Conservation (phyloP, 2,888 invertebrate species). For the Eubasilissa splendida region DNA sequence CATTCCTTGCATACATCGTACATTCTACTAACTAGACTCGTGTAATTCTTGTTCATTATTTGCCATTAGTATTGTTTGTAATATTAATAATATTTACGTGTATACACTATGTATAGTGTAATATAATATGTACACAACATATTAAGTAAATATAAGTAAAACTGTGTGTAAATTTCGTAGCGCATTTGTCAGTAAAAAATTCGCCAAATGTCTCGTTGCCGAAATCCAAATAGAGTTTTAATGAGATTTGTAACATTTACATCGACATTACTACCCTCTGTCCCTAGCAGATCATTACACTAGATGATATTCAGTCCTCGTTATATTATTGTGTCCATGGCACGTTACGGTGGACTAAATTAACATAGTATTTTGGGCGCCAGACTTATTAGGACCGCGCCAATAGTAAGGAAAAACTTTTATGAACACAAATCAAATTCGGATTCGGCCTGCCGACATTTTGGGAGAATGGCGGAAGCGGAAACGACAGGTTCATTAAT, state of each 20-base stretch:
- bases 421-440: slow-evolving; percentile 29
- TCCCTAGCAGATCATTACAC: background rate
- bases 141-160: too few species aligned
- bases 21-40: too few species aligned
- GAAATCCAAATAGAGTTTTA: background rate
- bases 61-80: too few species aligned
- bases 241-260: background rate
- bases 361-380: slow-evolving; percentile 12
- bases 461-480: slow-evolving; percentile 40
- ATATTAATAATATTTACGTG: too few species aligned
- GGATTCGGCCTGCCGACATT: slow-evolving; percentile 13
- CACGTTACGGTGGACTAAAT: background rate
- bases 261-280: background rate
- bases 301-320: slow-evolving; percentile 8
- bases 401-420: slow-evolving; percentile 14
- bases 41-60: too few species aligned
- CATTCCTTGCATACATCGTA: too few species aligned
- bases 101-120: too few species aligned
- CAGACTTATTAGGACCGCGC: background rate
- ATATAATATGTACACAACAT: too few species aligned
- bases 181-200: too few species aligned
- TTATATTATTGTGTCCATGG: background rate
- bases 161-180: too few species aligned
- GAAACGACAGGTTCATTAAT: slow-evolving; percentile 51
- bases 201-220: background rate